Base-by-base conservation (phyloP, 2,113 vertebrate species). In the Passer domesticus region DNA sequence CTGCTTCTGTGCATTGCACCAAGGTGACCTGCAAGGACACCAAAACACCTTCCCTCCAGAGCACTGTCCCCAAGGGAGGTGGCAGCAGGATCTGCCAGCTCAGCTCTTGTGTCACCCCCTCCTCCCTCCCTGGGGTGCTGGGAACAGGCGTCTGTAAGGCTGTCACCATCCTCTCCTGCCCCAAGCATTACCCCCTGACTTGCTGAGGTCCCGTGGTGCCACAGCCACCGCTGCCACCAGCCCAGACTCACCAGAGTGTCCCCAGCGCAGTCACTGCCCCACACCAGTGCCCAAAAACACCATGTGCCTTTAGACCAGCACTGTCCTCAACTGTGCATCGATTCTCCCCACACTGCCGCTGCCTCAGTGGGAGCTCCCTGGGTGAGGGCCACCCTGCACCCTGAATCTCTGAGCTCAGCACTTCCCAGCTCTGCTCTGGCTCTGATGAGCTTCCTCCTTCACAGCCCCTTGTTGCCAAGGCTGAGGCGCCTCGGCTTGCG, bases 201-300 rank as follows among this genome's bases (percentile, higher is more conserved):
- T 1, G 1, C 46, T 3, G 1, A 33, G 8, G 10, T 31, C 28
- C 41, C 1, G 0, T 0, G 7, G 7, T n/a, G 49, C 46, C 31
- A 8, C 2, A 30, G 30, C 27, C 64, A 55, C 25, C 0, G 0
- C 28, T 24, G 27, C 49, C 33, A 8, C 63, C 50, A 64, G 64
- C 46, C 44, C 6, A 0, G 22, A 43, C 79, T 70, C 74, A 87
- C 78, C 14, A 0, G 11, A 46, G 33, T 0, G 3, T 33, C n/a
- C 62, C 58, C 56, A 33, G 82, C 1, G 0, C 2, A 0, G 59
- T 15, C 4, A 1, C 41, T 13, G 53, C 77, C 82, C 84, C 1
- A 1, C 2, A 8, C n/a, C 56, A 17, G 47, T 1, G 6, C 77
- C 62, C 93, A 35, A 49, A 35, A 53, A 25, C 12, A 10, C 37